Base-by-base conservation (phyloP, 2,888 invertebrate species). In the Heliothis peltigera region DNA sequence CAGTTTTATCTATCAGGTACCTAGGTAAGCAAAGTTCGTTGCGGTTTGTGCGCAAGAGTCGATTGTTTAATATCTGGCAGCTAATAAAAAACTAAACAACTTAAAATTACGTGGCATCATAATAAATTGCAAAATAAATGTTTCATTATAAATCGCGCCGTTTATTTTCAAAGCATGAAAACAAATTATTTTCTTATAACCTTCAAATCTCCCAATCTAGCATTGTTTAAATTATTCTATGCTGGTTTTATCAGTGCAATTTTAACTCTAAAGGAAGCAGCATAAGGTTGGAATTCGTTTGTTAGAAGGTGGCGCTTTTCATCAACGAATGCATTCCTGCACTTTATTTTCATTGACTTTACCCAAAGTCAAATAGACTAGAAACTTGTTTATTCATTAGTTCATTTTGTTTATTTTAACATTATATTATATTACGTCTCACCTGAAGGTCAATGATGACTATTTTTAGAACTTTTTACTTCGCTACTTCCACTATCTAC, bases 271-370 rank as follows among this genome's bases (percentile, higher is more conserved):
- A 39, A 39, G 15, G 0, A 0, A 1, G 4, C 5, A 4, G 0
- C 0, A 5, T 49, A 67, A 52, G 19, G 19, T n/a, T 25, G 21
- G 0, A n/a, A 53, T 64, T 70, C 15, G 6, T 19, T 35, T 59
- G 47, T 19, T 5, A 12, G 0, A 1, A 12, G n/a, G 35, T 42
- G 57, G 57, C 57, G 46, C 49, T 62, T 56, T 51, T 48, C 51
- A 49, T 58, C 12, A 39, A 25, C 10, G 28, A 58, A 55, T 75
- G 72, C 67, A 66, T 67, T 69, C 64, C 49, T 77, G 78, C 69
- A 69, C 44, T 69, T 66, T 67, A 72, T 69, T 61, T 75, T 69
- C 19, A 62, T 53, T 73, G 75, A 75, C 78, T 73, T 78, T 75
- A 52, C 42, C 39, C 73, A 77, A 77, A 67, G 77, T 75, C 77